Conservation (phyloP, 2,113 vertebrate genomes). For the Microtus montanus region DNA sequence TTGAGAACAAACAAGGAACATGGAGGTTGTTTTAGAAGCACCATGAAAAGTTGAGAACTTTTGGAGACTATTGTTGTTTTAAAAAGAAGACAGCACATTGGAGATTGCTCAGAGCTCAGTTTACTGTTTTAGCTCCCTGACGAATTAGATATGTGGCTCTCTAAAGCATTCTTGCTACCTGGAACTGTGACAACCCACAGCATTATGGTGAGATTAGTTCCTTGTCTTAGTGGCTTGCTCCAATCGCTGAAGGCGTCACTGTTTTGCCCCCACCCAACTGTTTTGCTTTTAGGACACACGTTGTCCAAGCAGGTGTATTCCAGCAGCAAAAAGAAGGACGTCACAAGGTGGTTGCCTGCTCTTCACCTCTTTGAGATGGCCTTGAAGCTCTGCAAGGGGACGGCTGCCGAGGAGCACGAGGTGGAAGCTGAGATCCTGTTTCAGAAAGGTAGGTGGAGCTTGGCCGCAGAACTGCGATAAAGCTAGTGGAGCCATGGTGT, state of each 20-base stretch:
- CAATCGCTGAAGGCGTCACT: not conserved
- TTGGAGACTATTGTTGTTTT: conserved; percentile 17
- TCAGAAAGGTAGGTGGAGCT: conserved; percentile 85
- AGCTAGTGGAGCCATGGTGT: rapidly evolving
- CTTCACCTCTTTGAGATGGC: conserved; percentile 84
- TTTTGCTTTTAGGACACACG: conserved; percentile 80
- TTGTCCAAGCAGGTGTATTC: conserved; percentile 80
- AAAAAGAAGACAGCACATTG: conserved; percentile 23
- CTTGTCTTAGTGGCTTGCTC: not conserved
- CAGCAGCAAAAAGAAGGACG: conserved; percentile 60
- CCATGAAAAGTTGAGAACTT: conserved; percentile 23
- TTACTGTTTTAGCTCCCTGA: not conserved
- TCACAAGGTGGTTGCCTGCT: conserved; percentile 72
- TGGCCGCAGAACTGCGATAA: not conserved
- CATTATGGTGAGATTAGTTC: not conserved
- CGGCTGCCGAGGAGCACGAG: conserved; percentile 81
- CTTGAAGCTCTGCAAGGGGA: conserved; percentile 82
- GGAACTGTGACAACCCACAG: not conserved
- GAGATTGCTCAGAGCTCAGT: not conserved
- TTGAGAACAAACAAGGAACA: not conserved
- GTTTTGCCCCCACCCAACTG: not conserved
- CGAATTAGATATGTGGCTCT: not conserved
- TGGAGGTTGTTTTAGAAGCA: not conserved
- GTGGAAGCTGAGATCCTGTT: conserved; percentile 90
- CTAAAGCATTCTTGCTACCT: not conserved